Base-by-base conservation (phyloP, 2,113 vertebrate genomes). In the Oreochromis aureus region DNA sequence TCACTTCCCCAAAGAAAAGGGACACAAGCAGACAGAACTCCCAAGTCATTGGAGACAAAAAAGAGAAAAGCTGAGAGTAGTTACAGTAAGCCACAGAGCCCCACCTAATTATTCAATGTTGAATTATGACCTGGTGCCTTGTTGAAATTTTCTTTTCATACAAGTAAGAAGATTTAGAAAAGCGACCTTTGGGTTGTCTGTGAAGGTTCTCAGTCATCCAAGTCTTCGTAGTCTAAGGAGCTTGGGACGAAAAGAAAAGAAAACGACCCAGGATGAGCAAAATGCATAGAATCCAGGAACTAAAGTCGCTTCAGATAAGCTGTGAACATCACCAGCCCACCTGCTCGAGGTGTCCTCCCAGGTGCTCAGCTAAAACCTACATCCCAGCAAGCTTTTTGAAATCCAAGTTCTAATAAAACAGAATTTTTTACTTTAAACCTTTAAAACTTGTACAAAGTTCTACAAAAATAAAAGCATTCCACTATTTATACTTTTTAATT, bases 271-370 rank as follows among this genome's bases (percentile, higher is more conserved):
- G 16, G 59, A 19, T 63, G 30, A 63, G 16, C 59, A 63, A 1
- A 36, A 63, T n/a, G 10, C 18, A 39, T n/a, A 39, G 18, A 13
- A 66, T 66, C 61, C 61, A 39, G 19, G 61, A 66, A 66, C 39
- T 66, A 5, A 39, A 66, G 6, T 39, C 0, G 0, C 61, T 22
- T 66, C n/a, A 66, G 39, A 7, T 66, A 66, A 36, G 10, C 32
- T 36, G 59, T n/a, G 32, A 66, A n/a, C 19, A 10, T 66, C 32
- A 11, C 59, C 59, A 66, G 59, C 10, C 59, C 59, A 7, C 32
- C 59, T 36, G 10, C 11, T 15, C 15, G 7, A 71, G 13, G 66
- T 15, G n/a, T 73, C 69, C 22, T 71, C 66, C 39, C 39, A 13
- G 13, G n/a, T 0, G 36, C 3, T 8, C 36, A 71, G 12, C 39